Conservation (phyloP, 1,140 invertebrate species). For the Drosophila cardini region DNA sequence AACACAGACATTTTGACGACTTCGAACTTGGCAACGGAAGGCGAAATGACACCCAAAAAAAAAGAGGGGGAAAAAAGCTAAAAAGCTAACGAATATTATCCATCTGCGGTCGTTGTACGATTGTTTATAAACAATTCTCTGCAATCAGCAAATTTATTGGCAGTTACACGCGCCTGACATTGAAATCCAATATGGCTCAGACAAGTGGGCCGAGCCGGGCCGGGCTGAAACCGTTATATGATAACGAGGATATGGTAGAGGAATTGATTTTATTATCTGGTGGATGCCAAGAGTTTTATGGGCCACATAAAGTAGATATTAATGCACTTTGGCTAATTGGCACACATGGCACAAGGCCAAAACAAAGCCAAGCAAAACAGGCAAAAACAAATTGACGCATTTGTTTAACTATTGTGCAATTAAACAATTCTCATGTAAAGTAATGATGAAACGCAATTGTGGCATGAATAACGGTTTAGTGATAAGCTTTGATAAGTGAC, state of each 20-base stretch:
- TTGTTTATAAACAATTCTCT: conserved; percentile 58
- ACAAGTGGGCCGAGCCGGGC: neutral
- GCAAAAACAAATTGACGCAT: conserved; percentile 14
- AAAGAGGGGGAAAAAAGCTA: too few relatives aligned
- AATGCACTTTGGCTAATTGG: conserved; percentile 38
- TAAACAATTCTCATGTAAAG: conserved; percentile 18
- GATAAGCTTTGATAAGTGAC: conserved; percentile 23
- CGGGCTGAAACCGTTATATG: neutral
- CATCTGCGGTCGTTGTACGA: conserved; percentile 35
- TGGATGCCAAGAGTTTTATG: conserved; percentile 2
- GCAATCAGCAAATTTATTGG: conserved; percentile 50
- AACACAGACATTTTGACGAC: conserved; percentile 64
- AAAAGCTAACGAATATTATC: conserved; percentile 6
- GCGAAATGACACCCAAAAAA: conserved; percentile 52
- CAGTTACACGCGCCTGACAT: conserved; percentile 59
- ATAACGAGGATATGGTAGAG: neutral
- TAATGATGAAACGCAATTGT: conserved; percentile 49
- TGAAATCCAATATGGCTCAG: conserved; percentile 51
- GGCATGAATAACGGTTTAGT: neutral
- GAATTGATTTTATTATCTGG: neutral
- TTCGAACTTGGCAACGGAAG: conserved; percentile 42
- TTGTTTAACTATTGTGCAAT: neutral
- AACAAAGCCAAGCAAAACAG: neutral
- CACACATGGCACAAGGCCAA: conserved; percentile 1
- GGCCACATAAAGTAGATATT: conserved; percentile 4